Evolutionary conservation across 1,140 invertebrate genomes (phyloP).

Genomic region (Drosophila erecta): DNA sequence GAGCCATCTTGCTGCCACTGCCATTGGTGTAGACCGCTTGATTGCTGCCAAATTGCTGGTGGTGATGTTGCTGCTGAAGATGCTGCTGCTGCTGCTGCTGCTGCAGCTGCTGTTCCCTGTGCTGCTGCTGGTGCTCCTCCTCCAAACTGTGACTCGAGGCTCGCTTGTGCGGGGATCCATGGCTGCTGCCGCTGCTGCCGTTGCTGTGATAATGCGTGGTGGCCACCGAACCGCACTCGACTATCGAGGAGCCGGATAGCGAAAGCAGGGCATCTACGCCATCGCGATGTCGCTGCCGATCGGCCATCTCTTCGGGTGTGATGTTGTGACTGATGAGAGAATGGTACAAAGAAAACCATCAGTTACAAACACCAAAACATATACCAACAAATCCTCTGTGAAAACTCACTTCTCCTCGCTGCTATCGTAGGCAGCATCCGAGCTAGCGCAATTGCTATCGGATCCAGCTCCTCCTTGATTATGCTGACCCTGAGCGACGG

Average conservation of each 20-base stretch:
- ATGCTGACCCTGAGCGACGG: slow-evolving; percentile 30
- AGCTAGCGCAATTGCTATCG: slow-evolving; percentile 83
- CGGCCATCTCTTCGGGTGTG: slow-evolving; percentile 87
- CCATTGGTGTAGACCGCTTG: slow-evolving; percentile 61
- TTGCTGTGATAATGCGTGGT: slow-evolving; percentile 66
- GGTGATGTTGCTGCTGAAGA: slow-evolving; percentile 27
- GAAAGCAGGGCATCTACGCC: slow-evolving; percentile 91
- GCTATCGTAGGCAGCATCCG: slow-evolving; percentile 86
- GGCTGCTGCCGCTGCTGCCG: slow-evolving; percentile 71
- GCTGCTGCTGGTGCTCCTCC: slow-evolving; percentile 57
- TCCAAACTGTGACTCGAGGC: slow-evolving; percentile 74
- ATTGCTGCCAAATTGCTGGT: slow-evolving; percentile 29
- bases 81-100: slow-evolving; percentile 33
- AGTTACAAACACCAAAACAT: too few relatives aligned
- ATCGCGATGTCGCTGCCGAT: slow-evolving; percentile 91
- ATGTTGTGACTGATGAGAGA: slow-evolving; percentile 65
- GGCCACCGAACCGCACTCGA: slow-evolving; percentile 64
- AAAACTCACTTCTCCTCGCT: slow-evolving; percentile 85
- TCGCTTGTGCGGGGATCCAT: slow-evolving; percentile 79
- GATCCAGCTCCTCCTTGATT: slow-evolving; percentile 27
- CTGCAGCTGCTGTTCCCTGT: slow-evolving; percentile 37
- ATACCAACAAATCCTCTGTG: too few relatives aligned
- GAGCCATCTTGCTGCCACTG: slow-evolving; percentile 72
- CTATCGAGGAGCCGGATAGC: slow-evolving; percentile 70
- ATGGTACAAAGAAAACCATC: not conserved